These are phyloP conservation scores for Cheilosia vulpina DNA, from an alignment of 2,888 invertebrate species.

Conservation along the genomic window DNA sequence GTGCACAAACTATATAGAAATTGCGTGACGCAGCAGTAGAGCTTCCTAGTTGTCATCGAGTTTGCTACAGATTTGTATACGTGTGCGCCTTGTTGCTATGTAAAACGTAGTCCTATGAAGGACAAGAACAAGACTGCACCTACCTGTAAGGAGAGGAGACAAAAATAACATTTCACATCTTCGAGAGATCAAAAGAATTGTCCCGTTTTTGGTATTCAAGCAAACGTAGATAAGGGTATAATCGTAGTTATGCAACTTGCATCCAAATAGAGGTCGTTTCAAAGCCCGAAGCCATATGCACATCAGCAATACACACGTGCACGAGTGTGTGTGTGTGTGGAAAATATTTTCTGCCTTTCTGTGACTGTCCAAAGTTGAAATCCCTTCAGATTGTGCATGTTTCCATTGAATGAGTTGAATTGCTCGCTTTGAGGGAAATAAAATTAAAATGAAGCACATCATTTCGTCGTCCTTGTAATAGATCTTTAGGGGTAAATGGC, in stretches of 20 bases:
- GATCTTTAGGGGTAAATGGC: constrained; percentile 30
- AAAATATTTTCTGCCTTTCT: constrained; percentile 16
- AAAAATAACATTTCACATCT: constrained; percentile 43
- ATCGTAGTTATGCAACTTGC: constrained; percentile 7
- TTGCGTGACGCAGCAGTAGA: constrained; percentile 27
- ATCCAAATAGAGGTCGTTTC: constrained; percentile 66
- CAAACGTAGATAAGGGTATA: constrained; percentile 27
- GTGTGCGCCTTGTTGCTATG: constrained; percentile 22
- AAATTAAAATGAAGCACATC: constrained; percentile 56
- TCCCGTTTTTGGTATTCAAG: constrained; percentile 13
- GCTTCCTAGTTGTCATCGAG: constrained; percentile 45
- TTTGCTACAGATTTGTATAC: background rate
- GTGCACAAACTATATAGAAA: constrained; percentile 12
- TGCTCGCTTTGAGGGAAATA: constrained; percentile 49
- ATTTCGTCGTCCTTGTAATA: constrained; percentile 58
- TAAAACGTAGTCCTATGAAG: constrained; percentile 41
- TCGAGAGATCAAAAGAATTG: constrained; percentile 56
- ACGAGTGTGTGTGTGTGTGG: constrained; percentile 9
- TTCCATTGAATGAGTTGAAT: constrained; percentile 40
- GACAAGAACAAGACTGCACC: constrained; percentile 25
- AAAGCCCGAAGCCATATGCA: constrained; percentile 51
- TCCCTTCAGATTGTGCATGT: constrained; percentile 36
- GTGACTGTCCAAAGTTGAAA: constrained; percentile 39
- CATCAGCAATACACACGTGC: background rate
- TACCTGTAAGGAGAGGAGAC: constrained; percentile 25